A percentile compares a stretch with the other conserved stretches of the same genome.
Conservation (phyloP, 2,888 invertebrate genomes). For the Ochropleura plecta region DNA sequence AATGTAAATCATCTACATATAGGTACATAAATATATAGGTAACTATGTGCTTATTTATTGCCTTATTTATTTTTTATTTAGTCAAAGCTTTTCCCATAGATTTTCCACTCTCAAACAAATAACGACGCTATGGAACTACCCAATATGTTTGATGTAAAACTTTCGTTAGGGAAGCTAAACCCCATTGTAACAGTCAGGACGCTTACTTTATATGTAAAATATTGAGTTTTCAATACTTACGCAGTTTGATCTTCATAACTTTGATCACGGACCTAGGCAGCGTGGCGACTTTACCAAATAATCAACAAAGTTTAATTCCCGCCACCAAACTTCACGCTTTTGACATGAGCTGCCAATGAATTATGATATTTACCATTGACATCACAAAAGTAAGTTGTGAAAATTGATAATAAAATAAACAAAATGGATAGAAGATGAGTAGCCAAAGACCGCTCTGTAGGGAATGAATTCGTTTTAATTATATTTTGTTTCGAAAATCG, state of each 20-base stretch:
- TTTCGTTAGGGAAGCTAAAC: neutral
- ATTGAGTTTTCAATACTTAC: constrained; percentile 76
- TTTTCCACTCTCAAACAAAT: constrained; percentile 13
- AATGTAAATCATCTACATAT: neutral
- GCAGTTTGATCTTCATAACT: constrained; percentile 90
- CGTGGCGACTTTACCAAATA: constrained; percentile 82
- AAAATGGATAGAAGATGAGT: constrained; percentile 66
- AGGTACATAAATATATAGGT: neutral
- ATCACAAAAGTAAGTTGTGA: constrained; percentile 64
- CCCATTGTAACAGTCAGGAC: constrained; percentile 3
- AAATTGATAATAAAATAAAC: constrained; percentile 63
- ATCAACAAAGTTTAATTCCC: constrained; percentile 76
- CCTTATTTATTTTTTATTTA: neutral
- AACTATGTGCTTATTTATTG: neutral
- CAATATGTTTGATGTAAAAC: neutral
- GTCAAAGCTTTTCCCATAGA: neutral
- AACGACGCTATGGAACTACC: neutral
- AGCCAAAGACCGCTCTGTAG: constrained; percentile 69
- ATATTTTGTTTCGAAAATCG: constrained; percentile 84
- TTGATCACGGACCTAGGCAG: constrained; percentile 88
- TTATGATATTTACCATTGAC: constrained; percentile 68
- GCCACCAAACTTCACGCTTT: constrained; percentile 77
- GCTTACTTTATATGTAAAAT: neutral
- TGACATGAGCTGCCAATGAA: constrained; percentile 77
- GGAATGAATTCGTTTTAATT: constrained; percentile 73